Percentiles rank a stretch among this genome's conserved stretches.
Evolutionary conservation across 2,113 vertebrate genomes (phyloP).

Genomic region (Amazona guildingii): DNA sequence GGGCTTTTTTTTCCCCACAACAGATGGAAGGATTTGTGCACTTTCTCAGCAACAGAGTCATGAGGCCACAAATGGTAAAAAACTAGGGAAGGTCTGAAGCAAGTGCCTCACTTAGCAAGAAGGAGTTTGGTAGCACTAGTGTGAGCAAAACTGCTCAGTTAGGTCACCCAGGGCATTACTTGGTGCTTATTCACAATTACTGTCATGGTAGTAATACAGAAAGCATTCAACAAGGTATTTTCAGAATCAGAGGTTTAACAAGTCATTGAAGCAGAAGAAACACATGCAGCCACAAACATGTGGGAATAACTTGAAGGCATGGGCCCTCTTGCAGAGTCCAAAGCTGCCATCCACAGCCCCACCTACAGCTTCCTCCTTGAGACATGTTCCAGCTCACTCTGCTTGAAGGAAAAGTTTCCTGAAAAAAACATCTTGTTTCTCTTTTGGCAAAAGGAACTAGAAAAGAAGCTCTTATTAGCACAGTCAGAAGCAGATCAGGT

Average conservation of each 20-base stretch:
- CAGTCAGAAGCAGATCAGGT: not conserved
- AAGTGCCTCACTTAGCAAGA: not conserved
- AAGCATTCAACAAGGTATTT: not conserved
- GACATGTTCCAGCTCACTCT: not conserved
- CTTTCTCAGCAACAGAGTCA: not conserved
- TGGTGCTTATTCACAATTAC: not conserved
- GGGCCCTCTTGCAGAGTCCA: too few relatives aligned
- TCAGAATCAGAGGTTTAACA: not conserved
- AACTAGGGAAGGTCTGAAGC: not conserved
- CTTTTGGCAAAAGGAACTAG: not conserved
- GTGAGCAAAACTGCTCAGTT: not conserved
- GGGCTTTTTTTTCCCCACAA: fast-evolving
- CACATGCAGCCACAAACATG: not conserved
- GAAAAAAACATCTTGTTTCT: not conserved
- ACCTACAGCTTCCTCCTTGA: not conserved
- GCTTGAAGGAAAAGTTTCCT: not conserved
- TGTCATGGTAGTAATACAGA: not conserved
- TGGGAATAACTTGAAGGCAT: not conserved
- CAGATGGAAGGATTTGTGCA: not conserved
- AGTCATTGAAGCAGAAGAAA: not conserved
- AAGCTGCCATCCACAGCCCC: not conserved
- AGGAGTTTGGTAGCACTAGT: not conserved
- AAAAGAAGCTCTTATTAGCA: too few relatives aligned
- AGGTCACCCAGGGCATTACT: not conserved
- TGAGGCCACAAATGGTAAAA: not conserved